Conservation (phyloP, 2,797 vertebrate genomes). For the Dendrocincla fuliginosa region DNA sequence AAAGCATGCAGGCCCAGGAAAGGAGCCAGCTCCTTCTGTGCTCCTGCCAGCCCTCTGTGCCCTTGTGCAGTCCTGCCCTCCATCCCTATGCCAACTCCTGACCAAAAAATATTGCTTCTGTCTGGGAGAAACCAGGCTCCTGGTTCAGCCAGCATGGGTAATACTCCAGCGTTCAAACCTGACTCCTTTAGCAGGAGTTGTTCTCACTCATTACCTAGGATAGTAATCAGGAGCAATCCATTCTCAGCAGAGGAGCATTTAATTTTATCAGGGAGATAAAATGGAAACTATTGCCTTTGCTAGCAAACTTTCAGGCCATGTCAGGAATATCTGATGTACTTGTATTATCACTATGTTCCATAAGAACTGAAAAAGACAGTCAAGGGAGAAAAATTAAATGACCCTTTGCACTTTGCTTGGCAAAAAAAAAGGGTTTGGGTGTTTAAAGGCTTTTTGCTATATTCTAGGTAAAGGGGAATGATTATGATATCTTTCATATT, state of each 20-base stretch:
- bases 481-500: not conserved
- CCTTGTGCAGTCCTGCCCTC: not conserved
- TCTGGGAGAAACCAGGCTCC: not conserved
- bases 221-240: not conserved
- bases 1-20: not conserved
- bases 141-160: fast-evolving
- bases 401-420: not conserved
- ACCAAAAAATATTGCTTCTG: fast-evolving
- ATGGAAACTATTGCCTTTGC: not conserved
- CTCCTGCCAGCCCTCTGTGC: not conserved
- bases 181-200: not conserved
- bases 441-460: not conserved
- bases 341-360: not conserved
- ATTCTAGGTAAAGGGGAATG: not conserved
- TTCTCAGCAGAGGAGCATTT: not conserved
- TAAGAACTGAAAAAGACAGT: not conserved
- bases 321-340: not conserved
- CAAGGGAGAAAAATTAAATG: not conserved
- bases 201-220: not conserved
- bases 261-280: not conserved
- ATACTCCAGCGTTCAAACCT: not conserved
- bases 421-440: not conserved
- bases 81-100: not conserved
- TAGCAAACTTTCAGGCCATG: not conserved
- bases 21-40: fast-evolving